These are phyloP conservation scores for Xanthorhoe spadicearia DNA, from an alignment of 2,888 invertebrate species.

Conservation along the genomic window DNA sequence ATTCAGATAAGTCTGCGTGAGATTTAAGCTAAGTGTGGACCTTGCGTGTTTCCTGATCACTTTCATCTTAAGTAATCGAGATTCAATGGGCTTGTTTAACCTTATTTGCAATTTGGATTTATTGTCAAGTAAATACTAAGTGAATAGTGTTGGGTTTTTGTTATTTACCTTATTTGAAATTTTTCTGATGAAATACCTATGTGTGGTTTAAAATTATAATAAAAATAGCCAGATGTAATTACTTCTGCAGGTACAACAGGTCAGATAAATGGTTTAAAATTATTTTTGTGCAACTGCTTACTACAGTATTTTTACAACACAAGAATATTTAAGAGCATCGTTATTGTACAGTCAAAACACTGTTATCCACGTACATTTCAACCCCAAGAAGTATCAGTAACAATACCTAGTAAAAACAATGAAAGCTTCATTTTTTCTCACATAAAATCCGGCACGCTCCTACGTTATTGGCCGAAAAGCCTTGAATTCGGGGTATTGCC, in stretches of 20 bases:
- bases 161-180: too few relatives aligned
- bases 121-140: not conserved
- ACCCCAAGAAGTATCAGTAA: not conserved
- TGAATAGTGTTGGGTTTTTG: not conserved
- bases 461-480: conserved; percentile 36
- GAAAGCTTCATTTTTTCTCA: conserved; percentile 36
- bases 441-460: conserved; percentile 35
- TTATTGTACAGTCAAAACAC: not conserved
- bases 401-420: not conserved
- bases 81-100: conserved; percentile 22
- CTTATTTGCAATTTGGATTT: not conserved
- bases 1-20: conserved; percentile 49
- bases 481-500: conserved; percentile 40
- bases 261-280: too few relatives aligned
- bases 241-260: too few relatives aligned
- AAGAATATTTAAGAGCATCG: not conserved
- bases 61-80: conserved; percentile 29
- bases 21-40: conserved; percentile 47
- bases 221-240: too few relatives aligned
- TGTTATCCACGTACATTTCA: not conserved
- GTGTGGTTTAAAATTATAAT: too few relatives aligned
- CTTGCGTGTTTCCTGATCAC: conserved; percentile 41
- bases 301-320: too few relatives aligned
- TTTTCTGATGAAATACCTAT: too few relatives aligned
- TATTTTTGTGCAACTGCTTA: too few relatives aligned